Percentiles rank a stretch among this genome's conserved stretches.
phyloP scores from a whole-genome alignment of 2,797 vertebrate genomes.

The Chaetophractus vellerosus region DNA sequence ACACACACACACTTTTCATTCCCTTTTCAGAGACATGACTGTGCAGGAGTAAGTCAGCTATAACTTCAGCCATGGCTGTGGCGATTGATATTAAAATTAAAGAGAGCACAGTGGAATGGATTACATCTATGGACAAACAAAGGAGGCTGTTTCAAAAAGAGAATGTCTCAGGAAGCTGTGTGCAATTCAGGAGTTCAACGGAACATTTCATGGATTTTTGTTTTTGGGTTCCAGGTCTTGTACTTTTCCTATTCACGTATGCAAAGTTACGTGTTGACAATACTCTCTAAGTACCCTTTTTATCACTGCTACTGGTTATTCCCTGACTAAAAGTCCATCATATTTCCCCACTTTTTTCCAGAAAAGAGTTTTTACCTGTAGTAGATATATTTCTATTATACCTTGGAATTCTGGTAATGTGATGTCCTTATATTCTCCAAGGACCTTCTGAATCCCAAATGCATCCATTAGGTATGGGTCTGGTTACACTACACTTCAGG shows the following conservation, averaged over 20 bases:
- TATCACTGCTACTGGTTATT: background rate
- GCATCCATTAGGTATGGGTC: background rate
- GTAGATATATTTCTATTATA: background rate
- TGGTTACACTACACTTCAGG: background rate
- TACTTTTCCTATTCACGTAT: background rate
- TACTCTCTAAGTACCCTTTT: background rate
- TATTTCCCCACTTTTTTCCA: background rate
- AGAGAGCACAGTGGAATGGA: background rate
- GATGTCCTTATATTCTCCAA: background rate
- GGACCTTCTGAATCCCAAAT: background rate
- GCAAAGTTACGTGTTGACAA: background rate
- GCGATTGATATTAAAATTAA: constrained; percentile 3
- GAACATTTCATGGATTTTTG: background rate
- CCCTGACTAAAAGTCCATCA: background rate
- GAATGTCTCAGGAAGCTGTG: background rate
- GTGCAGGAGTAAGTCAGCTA: background rate
- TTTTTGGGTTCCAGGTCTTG: background rate
- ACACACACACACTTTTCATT: background rate
- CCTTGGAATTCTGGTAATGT: background rate
- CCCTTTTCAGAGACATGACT: background rate
- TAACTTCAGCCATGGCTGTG: background rate
- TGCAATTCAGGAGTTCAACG: background rate
- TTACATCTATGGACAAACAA: too few species aligned
- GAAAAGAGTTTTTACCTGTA: background rate
- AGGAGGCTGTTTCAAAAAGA: background rate